Percentiles rank a stretch among this genome's conserved stretches.
Conservation (phyloP, 2,888 invertebrate species). For the Chironomus riparius region DNA sequence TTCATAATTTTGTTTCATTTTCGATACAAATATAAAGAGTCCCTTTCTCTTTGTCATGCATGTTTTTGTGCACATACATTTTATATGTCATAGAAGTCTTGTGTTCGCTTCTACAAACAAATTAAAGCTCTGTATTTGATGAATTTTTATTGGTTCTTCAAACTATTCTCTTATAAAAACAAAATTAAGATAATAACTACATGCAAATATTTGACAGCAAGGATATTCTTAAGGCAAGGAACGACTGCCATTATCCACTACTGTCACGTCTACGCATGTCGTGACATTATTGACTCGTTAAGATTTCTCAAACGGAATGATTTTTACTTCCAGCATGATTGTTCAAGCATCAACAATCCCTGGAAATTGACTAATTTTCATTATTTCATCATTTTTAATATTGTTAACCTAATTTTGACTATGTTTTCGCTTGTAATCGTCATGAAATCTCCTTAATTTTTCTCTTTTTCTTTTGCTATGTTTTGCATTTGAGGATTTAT, state of each 20-base stretch:
- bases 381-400: neutral
- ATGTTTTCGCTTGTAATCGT: neutral
- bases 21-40: slow-evolving; percentile 15
- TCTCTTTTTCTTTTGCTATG: neutral
- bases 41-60: neutral
- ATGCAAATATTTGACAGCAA: too few species aligned
- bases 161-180: neutral
- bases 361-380: slow-evolving; percentile 23
- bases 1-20: neutral
- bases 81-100: neutral
- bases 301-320: slow-evolving; percentile 7
- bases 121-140: slow-evolving; percentile 18
- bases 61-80: neutral
- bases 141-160: slow-evolving; percentile 8
- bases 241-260: too few species aligned
- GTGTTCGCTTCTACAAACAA: slow-evolving; percentile 17
- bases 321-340: slow-evolving; percentile 19
- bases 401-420: slow-evolving; percentile 5
- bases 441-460: slow-evolving; percentile 15
- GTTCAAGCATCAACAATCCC: neutral
- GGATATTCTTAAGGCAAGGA: too few species aligned
- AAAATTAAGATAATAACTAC: too few species aligned
- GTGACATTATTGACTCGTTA: too few species aligned
- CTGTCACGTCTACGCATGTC: too few species aligned
- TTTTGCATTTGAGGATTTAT: too few species aligned